A percentile compares a stretch with the other conserved stretches of the same genome.
Evolutionary conservation across 2,113 vertebrate species (phyloP).

Genomic region (Leptodactylus fuscus): DNA sequence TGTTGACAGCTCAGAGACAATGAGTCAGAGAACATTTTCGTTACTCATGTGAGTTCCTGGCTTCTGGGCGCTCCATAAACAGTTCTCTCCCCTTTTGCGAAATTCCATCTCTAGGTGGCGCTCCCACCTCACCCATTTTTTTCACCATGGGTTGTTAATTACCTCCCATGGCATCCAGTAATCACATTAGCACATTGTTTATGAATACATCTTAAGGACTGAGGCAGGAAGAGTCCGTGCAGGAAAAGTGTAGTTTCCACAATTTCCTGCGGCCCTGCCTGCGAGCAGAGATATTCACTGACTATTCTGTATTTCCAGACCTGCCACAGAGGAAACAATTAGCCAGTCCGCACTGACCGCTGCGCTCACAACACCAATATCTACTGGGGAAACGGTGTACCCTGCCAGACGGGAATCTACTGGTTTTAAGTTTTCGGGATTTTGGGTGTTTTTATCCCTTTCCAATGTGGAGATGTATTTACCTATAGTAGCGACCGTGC

Average conservation of each 20-base stretch:
- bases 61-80: no score
- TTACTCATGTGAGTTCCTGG: no score
- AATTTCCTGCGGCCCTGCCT: slow-evolving; percentile 39
- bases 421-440: background rate
- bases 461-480: slow-evolving; percentile 24
- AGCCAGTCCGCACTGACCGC: background rate
- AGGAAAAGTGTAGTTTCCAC: slow-evolving; percentile 55
- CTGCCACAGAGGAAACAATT: slow-evolving; percentile 13
- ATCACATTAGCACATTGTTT: background rate
- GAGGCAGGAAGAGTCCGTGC: slow-evolving; percentile 30
- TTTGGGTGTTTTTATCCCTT: no score
- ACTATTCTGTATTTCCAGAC: background rate
- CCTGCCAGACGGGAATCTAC: background rate
- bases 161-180: background rate
- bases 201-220: slow-evolving; percentile 41
- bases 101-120: background rate
- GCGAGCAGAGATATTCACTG: slow-evolving; percentile 28
- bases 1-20: no score
- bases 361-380: background rate
- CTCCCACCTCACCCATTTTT: background rate
- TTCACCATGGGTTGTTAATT: no score
- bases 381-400: background rate
- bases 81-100: background rate
- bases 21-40: no score
- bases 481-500: background rate